Conservation (phyloP, 2,113 vertebrate genomes). For the Pardalotus punctatus region DNA sequence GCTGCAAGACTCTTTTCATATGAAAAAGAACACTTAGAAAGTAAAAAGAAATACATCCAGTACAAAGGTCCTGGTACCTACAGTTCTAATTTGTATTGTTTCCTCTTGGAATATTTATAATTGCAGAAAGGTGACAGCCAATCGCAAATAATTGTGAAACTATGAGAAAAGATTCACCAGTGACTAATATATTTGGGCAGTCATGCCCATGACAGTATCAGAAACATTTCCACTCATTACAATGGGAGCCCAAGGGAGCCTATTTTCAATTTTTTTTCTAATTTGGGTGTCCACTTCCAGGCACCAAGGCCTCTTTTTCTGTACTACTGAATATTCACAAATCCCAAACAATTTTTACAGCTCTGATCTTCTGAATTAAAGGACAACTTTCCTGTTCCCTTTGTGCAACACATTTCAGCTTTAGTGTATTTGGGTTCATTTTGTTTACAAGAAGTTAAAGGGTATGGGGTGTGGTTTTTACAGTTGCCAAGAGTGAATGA, state of each 20-base stretch:
- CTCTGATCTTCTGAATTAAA: neutral
- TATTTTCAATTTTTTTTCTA: neutral
- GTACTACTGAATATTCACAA: neutral
- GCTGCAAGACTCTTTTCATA: constrained; percentile 64
- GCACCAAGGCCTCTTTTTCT: neutral
- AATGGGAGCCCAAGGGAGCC: neutral
- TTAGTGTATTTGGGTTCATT: neutral
- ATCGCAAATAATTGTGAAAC: neutral
- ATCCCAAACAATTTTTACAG: neutral
- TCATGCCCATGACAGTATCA: neutral
- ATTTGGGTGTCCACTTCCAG: neutral
- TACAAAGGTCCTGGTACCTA: constrained; percentile 39
- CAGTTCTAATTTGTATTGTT: constrained; percentile 38
- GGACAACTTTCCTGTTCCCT: neutral
- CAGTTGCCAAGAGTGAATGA: neutral
- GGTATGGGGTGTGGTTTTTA: neutral
- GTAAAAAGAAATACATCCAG: constrained; percentile 39
- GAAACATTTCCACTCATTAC: neutral
- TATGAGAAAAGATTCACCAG: neutral
- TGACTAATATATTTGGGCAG: neutral
- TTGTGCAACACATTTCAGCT: neutral
- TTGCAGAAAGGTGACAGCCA: constrained; percentile 4
- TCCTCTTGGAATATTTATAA: constrained; percentile 21
- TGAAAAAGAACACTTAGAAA: constrained; percentile 65
- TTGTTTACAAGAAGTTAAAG: neutral